Evolutionary conservation across 2,113 vertebrate genomes (phyloP), one percentile per base, ranked within the genome.

Genomic region (Burhinus bistriatus): DNA sequence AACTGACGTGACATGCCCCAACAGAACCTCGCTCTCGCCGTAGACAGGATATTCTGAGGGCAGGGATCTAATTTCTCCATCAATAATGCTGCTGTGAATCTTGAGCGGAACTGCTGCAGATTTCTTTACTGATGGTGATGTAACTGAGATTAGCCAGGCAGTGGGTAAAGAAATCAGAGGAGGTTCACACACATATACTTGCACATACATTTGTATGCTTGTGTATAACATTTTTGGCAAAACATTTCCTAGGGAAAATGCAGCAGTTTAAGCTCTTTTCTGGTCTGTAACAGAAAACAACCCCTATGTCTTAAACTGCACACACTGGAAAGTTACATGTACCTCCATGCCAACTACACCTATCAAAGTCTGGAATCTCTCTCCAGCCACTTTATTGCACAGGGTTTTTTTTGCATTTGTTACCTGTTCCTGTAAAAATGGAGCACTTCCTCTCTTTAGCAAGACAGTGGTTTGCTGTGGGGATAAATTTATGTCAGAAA

Each of bases 381-480:
- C 64, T 32, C 38, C 32, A 16, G 61, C 5, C 47, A 45, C 40
- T 61, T 76, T 26, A 83, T 45, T 70, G 38, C 47, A 79, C 30
- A 45, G 55, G 18, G 7, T 17, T 5, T 44, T 87, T 92, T 17
- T 11, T 44, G 42, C 42, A 83, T 51, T 86, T 45, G 45, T 26
- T 93, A 93, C 83, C 93, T 85, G 81, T 77, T 97, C 89, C 93
- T 90, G 94, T 91, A 73, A 85, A 87, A 94, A 70, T 2, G 11
- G 68, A 94, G 12, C 64, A 55, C 71, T 97, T 97, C 95, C 91
- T 58, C 82, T 80, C 79, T 52, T 55, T 6, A 73, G 54, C 68
- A 87, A 58, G 78, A 27, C 34, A 72, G 73, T 29, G 70, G 78
- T 58, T 95, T 94, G 66, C 75, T 80, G 40, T 15, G n/a, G 42